Evolutionary conservation across 2,797 vertebrate genomes (phyloP).

Genomic region (Myiothlypis coronata): DNA sequence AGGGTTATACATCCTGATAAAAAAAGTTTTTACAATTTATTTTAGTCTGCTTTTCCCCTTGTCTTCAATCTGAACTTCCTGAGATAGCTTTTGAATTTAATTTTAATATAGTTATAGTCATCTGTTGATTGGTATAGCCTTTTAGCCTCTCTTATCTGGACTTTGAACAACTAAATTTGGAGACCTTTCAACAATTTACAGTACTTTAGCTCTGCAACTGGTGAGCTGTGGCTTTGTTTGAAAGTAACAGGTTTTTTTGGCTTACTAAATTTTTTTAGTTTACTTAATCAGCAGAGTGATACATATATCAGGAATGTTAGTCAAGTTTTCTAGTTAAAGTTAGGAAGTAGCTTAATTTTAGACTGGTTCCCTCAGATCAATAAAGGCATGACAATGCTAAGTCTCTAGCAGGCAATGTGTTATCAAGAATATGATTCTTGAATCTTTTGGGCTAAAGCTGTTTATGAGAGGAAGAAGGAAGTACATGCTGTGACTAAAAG

Average conservation of each 20-base stretch:
- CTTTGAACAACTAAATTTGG: not conserved
- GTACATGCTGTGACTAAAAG: not conserved
- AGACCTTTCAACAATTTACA: not conserved
- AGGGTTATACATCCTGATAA: not conserved
- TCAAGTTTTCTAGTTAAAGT: not conserved
- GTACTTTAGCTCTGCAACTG: not conserved
- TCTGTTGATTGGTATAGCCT: not conserved
- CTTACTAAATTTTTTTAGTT: not conserved
- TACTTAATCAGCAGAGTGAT: not conserved
- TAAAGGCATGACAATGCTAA: not conserved
- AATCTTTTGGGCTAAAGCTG: not conserved
- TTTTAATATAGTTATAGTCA: not conserved
- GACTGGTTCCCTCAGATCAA: not conserved
- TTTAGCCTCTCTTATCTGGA: not conserved
- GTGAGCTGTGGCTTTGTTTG: not conserved
- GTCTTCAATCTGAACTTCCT: not conserved
- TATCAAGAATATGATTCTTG: not conserved
- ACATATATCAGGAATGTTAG: not conserved
- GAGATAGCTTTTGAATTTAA: not conserved
- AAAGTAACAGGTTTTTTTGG: not conserved
- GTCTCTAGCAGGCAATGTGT: not conserved
- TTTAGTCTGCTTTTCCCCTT: not conserved
- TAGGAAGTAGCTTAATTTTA: not conserved
- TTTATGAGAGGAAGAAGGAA: not conserved
- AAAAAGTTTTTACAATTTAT: not conserved